A percentile compares a stretch with the other conserved stretches of the same genome.
These are phyloP conservation scores for Hymenopus coronatus DNA, from an alignment of 2,888 invertebrate species.

Conservation along the genomic window DNA sequence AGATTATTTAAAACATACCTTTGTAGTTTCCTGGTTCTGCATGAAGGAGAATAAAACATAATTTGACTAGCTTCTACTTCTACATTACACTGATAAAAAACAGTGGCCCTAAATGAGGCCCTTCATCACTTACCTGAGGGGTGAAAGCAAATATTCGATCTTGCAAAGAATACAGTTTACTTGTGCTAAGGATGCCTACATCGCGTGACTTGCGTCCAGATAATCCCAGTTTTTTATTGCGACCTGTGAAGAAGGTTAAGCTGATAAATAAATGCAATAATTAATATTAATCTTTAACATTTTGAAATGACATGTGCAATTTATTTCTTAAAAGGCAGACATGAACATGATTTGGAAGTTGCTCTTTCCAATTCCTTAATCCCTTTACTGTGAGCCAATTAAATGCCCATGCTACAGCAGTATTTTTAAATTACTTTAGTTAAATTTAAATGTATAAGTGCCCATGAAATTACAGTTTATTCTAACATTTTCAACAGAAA, in stretches of 20 bases:
- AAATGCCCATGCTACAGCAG: too few relatives aligned
- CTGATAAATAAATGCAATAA: too few relatives aligned
- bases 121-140: conserved; percentile 75
- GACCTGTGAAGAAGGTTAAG: conserved; percentile 57
- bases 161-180: conserved; percentile 93
- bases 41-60: background rate
- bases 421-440: too few relatives aligned
- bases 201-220: conserved; percentile 95
- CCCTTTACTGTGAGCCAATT: too few relatives aligned
- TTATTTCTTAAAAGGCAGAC: too few relatives aligned
- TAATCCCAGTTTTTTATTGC: conserved; percentile 88
- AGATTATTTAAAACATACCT: background rate
- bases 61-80: background rate
- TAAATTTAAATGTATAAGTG: too few relatives aligned
- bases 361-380: too few relatives aligned
- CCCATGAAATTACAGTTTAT: too few relatives aligned
- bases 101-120: background rate
- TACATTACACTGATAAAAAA: background rate
- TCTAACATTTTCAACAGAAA: too few relatives aligned
- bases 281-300: too few relatives aligned
- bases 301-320: too few relatives aligned
- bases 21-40: background rate
- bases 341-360: too few relatives aligned
- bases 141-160: conserved; percentile 97
- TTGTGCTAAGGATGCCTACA: conserved; percentile 96